Base-by-base conservation (phyloP, 2,113 vertebrate genomes). In the Engystomops pustulosus region DNA sequence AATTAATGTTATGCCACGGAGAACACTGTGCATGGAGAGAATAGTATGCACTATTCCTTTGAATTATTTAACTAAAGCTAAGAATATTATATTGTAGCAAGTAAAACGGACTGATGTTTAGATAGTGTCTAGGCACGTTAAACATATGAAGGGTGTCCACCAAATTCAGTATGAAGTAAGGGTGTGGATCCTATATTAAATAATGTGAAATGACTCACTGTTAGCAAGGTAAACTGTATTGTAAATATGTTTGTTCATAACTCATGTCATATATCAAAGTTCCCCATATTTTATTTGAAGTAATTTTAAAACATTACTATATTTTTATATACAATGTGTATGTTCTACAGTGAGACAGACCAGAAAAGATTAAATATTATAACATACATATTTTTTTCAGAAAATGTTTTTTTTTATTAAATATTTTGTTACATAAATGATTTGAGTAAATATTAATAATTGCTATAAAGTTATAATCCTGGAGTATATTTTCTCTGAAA, bases 101-200 rank as follows among this genome's bases (percentile, higher is more conserved):
- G 20, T 41, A n/a, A 72, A 23, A 15, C 11, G 38, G 11, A 72
- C 11, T 47, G n/a, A 34, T 32, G 60, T 80, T 80, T 65, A 77
- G 78, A 83, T 47, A 18, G 60, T 17, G 17, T 53, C 45, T 25
- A 36, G 58, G 71, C 51, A 81, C 53, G 53, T 71, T 25, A 81
- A 71, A 81, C 27, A 55, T 71, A 36, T 81, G 30, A 55, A 81
- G 53, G 67, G 65, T 71, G 67, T 71, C 65, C 47, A 81, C 80
- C 67, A 38, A 69, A 68, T 14, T 70, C 32, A 81, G 62, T 70
- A 58, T 81, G 53, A 55, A 81, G 47, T 18, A 38, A 81, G 67
- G 80, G 67, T 81, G 67, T 71, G 80, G 80, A 81, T n/a, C 34
- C 11, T 70, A 55, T 55, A 38, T 3, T 49, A 81, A 81, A 81